Percentiles rank a stretch among this genome's conserved stretches.
phyloP scores from a whole-genome alignment of 2,797 vertebrate species.

The Clarias pachynema region DNA sequence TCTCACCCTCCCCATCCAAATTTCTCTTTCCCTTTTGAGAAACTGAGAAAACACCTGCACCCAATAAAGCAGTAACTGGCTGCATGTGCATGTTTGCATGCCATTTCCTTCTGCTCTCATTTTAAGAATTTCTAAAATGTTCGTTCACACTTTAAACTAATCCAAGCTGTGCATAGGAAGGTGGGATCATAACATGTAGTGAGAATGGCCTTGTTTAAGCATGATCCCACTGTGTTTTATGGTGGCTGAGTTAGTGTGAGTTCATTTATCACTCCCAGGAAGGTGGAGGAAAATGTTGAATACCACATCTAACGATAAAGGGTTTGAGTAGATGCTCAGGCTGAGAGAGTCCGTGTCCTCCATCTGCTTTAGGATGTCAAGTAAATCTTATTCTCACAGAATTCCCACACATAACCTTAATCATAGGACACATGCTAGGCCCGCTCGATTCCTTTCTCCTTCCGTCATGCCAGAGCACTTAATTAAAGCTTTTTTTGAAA shows the following conservation, averaged over 20 bases:
- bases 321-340: constrained; percentile 12
- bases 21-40: neutral
- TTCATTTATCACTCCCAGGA: constrained; percentile 17
- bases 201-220: constrained; percentile 16
- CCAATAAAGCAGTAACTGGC: constrained; percentile 13
- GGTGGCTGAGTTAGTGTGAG: neutral
- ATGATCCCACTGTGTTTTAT: constrained; percentile 14
- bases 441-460: neutral
- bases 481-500: constrained; percentile 4
- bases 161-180: constrained; percentile 11
- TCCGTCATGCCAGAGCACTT: neutral
- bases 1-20: neutral
- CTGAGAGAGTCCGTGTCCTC: neutral
- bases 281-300: neutral
- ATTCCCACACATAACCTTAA: constrained; percentile 11
- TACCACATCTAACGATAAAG: neutral
- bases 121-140: constrained; percentile 28
- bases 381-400: constrained; percentile 26
- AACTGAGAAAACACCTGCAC: constrained; percentile 26
- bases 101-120: constrained; percentile 29
- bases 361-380: constrained; percentile 34
- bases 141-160: constrained; percentile 29
- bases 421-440: constrained; percentile 1
- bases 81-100: constrained; percentile 19
- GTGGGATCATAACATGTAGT: constrained; percentile 19